phyloP scores from a whole-genome alignment of 1,140 invertebrate species.

The Meteorus sp. region DNA sequence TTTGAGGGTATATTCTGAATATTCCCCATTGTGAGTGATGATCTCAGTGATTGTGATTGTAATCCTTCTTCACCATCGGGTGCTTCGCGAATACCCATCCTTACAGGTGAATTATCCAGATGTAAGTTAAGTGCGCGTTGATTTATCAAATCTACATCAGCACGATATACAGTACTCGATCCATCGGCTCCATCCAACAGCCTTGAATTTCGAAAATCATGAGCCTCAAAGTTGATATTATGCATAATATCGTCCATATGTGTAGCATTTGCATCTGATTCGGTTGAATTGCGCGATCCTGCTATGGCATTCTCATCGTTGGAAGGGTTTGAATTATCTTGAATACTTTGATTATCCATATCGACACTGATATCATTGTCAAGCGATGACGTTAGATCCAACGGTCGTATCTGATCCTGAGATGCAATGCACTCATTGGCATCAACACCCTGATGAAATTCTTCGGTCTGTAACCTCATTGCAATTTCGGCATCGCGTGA shows the following conservation, averaged over 20 bases:
- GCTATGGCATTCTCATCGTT: background rate
- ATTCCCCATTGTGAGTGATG: constrained; percentile 44
- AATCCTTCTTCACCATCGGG: constrained; percentile 67
- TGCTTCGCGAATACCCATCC: constrained; percentile 63
- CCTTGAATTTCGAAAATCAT: constrained; percentile 46
- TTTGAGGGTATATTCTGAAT: constrained; percentile 38
- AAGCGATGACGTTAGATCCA: background rate
- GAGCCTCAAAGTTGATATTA: constrained; percentile 26
- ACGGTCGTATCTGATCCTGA: background rate
- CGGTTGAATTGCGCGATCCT: background rate
- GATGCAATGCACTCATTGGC: constrained; percentile 33
- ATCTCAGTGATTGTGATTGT: constrained; percentile 45
- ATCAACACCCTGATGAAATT: constrained; percentile 45
- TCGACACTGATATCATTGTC: background rate
- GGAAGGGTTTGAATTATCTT: background rate
- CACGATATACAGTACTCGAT: constrained; percentile 49
- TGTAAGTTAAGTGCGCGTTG: constrained; percentile 51
- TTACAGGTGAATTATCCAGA: constrained; percentile 53
- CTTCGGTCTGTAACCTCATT: constrained; percentile 53
- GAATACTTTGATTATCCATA: background rate
- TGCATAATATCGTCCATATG: background rate
- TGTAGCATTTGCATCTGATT: background rate
- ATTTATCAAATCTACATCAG: constrained; percentile 51
- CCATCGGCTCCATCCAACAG: constrained; percentile 55
- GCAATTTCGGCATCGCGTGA: constrained; percentile 55